phyloP scores from a whole-genome alignment of 1,140 invertebrate genomes.

The Drosophila ercepeae region DNA sequence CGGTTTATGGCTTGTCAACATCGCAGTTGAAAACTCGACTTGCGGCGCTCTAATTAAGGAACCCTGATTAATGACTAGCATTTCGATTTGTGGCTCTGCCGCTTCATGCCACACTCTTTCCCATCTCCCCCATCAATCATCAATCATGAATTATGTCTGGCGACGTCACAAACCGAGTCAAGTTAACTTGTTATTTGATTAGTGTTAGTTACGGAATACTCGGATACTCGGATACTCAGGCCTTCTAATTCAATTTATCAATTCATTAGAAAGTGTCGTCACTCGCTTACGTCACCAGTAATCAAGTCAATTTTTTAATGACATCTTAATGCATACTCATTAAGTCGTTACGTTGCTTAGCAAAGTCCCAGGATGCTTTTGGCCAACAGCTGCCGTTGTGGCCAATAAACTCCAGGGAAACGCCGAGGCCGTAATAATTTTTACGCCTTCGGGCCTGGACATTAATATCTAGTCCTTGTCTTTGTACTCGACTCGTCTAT shows the following conservation, averaged over 20 bases:
- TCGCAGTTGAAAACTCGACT: conserved; percentile 22
- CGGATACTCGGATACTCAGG: conserved; percentile 6
- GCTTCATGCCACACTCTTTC: conserved; percentile 1
- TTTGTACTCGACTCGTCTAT: neutral
- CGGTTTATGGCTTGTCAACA: conserved; percentile 69
- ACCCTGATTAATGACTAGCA: conserved; percentile 62
- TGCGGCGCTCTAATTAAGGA: conserved; percentile 50
- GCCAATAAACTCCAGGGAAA: conserved; percentile 33
- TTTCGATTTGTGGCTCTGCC: conserved; percentile 16
- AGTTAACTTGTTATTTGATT: conserved; percentile 75
- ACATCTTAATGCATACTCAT: conserved; percentile 76
- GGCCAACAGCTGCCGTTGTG: conserved; percentile 14
- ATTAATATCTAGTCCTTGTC: conserved; percentile 35
- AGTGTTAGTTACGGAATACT: conserved; percentile 37
- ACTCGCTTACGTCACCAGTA: conserved; percentile 56
- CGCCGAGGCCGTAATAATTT: conserved; percentile 63
- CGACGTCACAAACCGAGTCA: conserved; percentile 23
- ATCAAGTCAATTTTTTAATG: conserved; percentile 77
- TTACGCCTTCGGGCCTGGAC: conserved; percentile 34
- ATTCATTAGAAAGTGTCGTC: conserved; percentile 69
- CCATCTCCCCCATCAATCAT: conserved; percentile 44
- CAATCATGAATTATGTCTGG: conserved; percentile 69
- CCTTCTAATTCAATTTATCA: conserved; percentile 73
- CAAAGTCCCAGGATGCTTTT: neutral
- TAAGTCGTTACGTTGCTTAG: conserved; percentile 32